Base-by-base conservation (phyloP, 2,888 invertebrate genomes). In the Drosophila demipolita region DNA sequence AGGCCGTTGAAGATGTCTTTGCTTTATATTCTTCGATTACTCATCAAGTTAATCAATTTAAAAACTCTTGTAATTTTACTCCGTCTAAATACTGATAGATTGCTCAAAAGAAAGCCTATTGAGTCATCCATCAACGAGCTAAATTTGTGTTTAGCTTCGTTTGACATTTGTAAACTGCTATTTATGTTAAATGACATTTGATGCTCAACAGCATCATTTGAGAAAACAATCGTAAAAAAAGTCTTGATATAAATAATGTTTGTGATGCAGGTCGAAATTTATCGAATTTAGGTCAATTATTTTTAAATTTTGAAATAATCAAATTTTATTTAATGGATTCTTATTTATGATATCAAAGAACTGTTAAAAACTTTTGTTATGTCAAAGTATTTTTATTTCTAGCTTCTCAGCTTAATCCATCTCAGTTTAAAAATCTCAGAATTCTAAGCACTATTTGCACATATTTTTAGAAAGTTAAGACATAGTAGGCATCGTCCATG, bases 81-180 rank as follows among this genome's bases (percentile, higher is more conserved):
- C 23, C 23, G 3, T 8, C 26, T 48, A 15, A 48, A 42, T 20
- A 42, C 12, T 45, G 20, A 45, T 45, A 7, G 23, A 45, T 45
- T 45, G 45, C 8, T 15, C 23, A 52, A 23, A 11, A 29, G 29
- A 29, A 17, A n/a, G 11, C 23, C 12, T 45, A 6, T 29, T 17
- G 9, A 12, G 17, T 9, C 29, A 7, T 50, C n/a, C 7, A n/a
- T 20, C n/a, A 52, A 23, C 23, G 45, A 1, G 23, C 15, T 15
- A 45, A 45, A 45, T 45, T 45, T 15, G 52, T 33, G 15, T 33
- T 32, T 20, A 33, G 52, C 54, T 23, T 36, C 2, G 26, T 36
- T n/a, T 55, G 36, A 59, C n/a, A 38, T 38, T 38, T 50, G 26
- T n/a, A 9, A 29, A 54, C 36, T 59, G 58, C 36, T 73, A 68